A percentile compares a stretch with the other conserved stretches of the same genome.
These are phyloP conservation scores for Charina bottae DNA, from an alignment of 2,113 vertebrate species.

Conservation along the genomic window DNA sequence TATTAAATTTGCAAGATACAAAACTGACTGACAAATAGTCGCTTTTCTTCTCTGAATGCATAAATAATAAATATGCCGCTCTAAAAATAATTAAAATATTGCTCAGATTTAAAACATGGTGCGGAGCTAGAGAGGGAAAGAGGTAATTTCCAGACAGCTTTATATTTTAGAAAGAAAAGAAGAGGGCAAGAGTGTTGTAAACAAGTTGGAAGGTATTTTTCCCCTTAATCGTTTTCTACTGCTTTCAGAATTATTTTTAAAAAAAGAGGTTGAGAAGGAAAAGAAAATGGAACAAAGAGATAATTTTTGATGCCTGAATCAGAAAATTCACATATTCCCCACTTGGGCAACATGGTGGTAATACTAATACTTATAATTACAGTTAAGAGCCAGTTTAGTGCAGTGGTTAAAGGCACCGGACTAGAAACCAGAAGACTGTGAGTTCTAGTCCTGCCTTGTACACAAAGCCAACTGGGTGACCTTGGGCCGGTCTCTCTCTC, in stretches of 20 bases:
- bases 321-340: background rate
- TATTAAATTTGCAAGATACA: slow-evolving; percentile 84
- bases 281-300: background rate
- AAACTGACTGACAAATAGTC: slow-evolving; percentile 76
- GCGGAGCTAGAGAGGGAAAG: slow-evolving; percentile 5
- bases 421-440: background rate
- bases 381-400: background rate
- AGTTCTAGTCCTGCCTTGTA: no score
- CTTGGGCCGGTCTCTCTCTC: no score
- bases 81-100: slow-evolving; percentile 77
- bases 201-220: background rate
- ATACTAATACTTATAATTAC: background rate
- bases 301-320: background rate
- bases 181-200: background rate
- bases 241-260: slow-evolving; percentile 49
- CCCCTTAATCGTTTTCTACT: slow-evolving; percentile 49
- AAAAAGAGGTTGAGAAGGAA: slow-evolving; percentile 8
- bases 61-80: slow-evolving; percentile 71
- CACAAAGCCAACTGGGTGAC: no score
- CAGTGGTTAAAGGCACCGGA: background rate
- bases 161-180: background rate
- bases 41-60: slow-evolving; percentile 76
- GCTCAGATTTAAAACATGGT: slow-evolving; percentile 65
- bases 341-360: background rate
- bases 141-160: slow-evolving; percentile 45